Evolutionary conservation across 2,797 vertebrate genomes (phyloP).

Genomic region (Florisuga fusca): DNA sequence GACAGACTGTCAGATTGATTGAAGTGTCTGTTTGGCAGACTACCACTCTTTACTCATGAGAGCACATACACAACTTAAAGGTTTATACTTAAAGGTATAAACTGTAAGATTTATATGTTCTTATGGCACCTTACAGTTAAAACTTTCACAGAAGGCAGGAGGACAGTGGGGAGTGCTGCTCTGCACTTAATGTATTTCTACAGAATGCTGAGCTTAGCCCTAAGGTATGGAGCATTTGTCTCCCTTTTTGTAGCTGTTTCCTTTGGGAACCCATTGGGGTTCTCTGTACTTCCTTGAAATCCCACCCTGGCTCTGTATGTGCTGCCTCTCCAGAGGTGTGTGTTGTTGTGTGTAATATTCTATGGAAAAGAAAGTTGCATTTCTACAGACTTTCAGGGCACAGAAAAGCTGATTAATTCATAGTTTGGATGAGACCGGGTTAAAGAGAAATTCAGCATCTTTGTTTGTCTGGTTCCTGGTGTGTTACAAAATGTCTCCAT

Average conservation of each 20-base stretch:
- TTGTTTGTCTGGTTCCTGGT: conserved; percentile 41
- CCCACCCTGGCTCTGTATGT: neutral
- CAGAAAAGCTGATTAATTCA: neutral
- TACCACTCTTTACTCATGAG: neutral
- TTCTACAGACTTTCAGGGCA: neutral
- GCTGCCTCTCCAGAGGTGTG: neutral
- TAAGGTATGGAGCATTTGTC: accelerated
- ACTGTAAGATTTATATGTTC: neutral
- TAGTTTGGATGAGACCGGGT: neutral
- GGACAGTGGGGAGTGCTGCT: neutral
- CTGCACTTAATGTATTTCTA: neutral
- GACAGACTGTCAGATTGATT: neutral
- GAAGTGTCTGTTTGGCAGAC: neutral
- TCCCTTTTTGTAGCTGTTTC: neutral
- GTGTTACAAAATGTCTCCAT: conserved; percentile 44
- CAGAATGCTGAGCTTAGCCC: neutral
- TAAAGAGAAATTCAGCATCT: conserved; percentile 20
- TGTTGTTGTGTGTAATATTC: neutral
- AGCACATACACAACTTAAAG: neutral
- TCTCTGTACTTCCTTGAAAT: neutral
- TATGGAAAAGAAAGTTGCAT: neutral
- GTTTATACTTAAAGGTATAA: no score
- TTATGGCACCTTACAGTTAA: neutral
- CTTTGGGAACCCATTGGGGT: neutral
- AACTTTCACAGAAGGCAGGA: neutral